A percentile compares a stretch with the other conserved stretches of the same genome.
These are phyloP conservation scores for Hyles lineata DNA, from an alignment of 2,888 invertebrate genomes.

Conservation along the genomic window DNA sequence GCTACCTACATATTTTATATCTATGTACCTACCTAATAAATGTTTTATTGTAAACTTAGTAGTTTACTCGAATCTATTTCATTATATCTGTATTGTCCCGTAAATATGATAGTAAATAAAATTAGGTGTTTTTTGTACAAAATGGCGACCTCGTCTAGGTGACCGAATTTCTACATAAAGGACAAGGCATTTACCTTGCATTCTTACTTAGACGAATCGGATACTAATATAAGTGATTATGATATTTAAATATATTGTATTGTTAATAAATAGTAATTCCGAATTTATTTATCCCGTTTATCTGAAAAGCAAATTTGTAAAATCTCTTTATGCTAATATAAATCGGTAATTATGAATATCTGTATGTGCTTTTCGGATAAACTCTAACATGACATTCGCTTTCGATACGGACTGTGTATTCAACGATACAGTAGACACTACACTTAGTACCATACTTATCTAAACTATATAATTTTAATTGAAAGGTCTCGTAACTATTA, in stretches of 20 bases:
- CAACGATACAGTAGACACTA: slow-evolving; percentile 68
- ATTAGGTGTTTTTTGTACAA: slow-evolving; percentile 80
- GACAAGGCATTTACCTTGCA: slow-evolving; percentile 55
- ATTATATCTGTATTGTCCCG: slow-evolving; percentile 80
- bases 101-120: slow-evolving; percentile 71
- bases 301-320: slow-evolving; percentile 57
- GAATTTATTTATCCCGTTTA: slow-evolving; percentile 45
- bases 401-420: slow-evolving; percentile 56
- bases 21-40: slow-evolving; percentile 80
- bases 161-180: slow-evolving; percentile 81
- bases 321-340: slow-evolving; percentile 30
- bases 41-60: slow-evolving; percentile 82
- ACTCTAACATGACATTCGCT: slow-evolving; percentile 38
- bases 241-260: slow-evolving; percentile 44
- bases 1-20: slow-evolving; percentile 75
- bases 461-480: slow-evolving; percentile 76
- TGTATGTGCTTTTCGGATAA: slow-evolving; percentile 58
- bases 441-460: slow-evolving; percentile 72
- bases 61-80: slow-evolving; percentile 77
- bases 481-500: slow-evolving; percentile 82
- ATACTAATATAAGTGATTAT: slow-evolving; percentile 51
- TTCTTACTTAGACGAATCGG: slow-evolving; percentile 57
- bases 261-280: slow-evolving; percentile 41
- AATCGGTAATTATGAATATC: slow-evolving; percentile 58
- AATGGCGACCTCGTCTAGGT: slow-evolving; percentile 83